Conservation (phyloP, 2,888 invertebrate genomes). For the Epistrophe eligans region DNA sequence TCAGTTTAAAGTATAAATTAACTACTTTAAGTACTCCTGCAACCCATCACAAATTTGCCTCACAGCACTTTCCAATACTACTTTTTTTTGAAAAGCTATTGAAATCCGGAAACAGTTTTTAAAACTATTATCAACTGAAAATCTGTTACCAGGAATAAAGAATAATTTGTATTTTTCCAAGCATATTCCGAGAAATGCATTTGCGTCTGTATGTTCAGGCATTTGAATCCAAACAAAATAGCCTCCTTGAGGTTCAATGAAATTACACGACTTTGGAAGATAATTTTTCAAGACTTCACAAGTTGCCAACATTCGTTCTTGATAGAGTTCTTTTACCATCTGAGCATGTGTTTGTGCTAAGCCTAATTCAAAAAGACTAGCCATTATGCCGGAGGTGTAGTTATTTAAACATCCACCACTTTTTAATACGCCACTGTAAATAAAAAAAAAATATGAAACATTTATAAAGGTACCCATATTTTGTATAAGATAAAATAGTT, state of each 20-base stretch:
- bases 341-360: constrained; percentile 84
- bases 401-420: constrained; percentile 87
- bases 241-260: constrained; percentile 85
- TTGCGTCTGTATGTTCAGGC: constrained; percentile 82
- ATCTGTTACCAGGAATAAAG: constrained; percentile 84
- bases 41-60: constrained; percentile 83
- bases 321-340: constrained; percentile 82
- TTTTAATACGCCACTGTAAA: constrained; percentile 84
- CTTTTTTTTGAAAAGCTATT: constrained; percentile 84
- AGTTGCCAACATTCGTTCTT: constrained; percentile 84
- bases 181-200: constrained; percentile 83
- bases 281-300: constrained; percentile 83
- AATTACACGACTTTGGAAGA: constrained; percentile 84
- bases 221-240: constrained; percentile 87
- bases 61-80: constrained; percentile 81
- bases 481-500: no score
- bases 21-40: constrained; percentile 78
- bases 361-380: constrained; percentile 85
- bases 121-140: constrained; percentile 82
- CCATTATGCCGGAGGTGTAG: constrained; percentile 85
- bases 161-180: constrained; percentile 83
- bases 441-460: background rate
- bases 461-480: no score
- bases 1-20: no score
- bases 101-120: constrained; percentile 84